Conservation (phyloP, 2,113 vertebrate genomes). For the Calyptommatus sinebrachiatus region DNA sequence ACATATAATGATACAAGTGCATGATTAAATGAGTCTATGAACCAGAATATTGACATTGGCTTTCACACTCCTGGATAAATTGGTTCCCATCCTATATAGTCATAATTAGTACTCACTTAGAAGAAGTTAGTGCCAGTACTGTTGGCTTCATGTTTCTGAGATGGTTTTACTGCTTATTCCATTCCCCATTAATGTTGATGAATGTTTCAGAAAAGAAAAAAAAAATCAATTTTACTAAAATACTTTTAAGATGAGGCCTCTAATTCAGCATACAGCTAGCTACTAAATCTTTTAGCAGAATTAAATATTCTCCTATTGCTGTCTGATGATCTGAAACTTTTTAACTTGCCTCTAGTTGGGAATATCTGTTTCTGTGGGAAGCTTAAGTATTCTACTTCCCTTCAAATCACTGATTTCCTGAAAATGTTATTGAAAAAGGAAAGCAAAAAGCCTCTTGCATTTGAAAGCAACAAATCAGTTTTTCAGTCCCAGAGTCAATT, state of each 20-base stretch:
- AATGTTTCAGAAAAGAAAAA: slow-evolving; percentile 46
- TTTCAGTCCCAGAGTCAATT: not conserved
- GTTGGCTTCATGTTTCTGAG: slow-evolving; percentile 46
- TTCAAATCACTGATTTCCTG: slow-evolving; percentile 40
- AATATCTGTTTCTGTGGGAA: slow-evolving; percentile 1
- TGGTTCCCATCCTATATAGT: slow-evolving; percentile 24
- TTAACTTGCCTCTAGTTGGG: slow-evolving; percentile 30
- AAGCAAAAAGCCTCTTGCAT: not conserved
- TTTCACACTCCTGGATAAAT: not conserved
- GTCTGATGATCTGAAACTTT: not conserved
- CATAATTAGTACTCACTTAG: slow-evolving; percentile 54
- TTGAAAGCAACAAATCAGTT: not conserved
- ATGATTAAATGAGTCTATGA: not conserved
- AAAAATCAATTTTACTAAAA: slow-evolving; percentile 48
- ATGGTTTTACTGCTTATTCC: not conserved
- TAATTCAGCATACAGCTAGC: slow-evolving; percentile 3
- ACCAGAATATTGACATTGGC: not conserved
- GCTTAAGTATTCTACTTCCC: slow-evolving; percentile 23
- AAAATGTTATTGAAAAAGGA: slow-evolving; percentile 37
- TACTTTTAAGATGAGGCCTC: slow-evolving; percentile 31
- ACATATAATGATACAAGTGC: not conserved
- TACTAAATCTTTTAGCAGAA: slow-evolving; percentile 16
- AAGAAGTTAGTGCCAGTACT: slow-evolving; percentile 47
- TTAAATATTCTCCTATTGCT: slow-evolving; percentile 17
- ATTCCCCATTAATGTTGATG: slow-evolving; percentile 9